phyloP scores from a whole-genome alignment of 2,113 vertebrate species.

The Alligator mississippiensis region DNA sequence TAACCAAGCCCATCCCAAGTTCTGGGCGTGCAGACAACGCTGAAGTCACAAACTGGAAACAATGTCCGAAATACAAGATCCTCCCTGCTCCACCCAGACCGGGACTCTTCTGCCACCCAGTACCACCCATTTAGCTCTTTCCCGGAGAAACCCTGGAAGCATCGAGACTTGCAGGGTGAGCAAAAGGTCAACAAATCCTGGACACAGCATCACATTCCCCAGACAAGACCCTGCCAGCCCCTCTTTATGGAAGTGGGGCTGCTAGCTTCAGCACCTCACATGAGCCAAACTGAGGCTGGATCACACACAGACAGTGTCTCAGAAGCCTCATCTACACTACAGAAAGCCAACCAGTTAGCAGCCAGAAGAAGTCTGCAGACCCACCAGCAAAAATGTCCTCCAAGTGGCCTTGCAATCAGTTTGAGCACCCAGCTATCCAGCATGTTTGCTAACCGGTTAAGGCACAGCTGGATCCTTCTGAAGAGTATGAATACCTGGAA shows the following conservation, averaged over 20 bases:
- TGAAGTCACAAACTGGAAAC: slow-evolving; percentile 50
- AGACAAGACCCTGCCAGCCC: slow-evolving; percentile 34
- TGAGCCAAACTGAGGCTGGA: not conserved
- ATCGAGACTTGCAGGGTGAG: not conserved
- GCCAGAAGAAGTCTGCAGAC: not conserved
- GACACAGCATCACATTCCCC: slow-evolving; percentile 30
- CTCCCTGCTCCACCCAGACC: slow-evolving; percentile 22
- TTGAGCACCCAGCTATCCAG: not conserved
- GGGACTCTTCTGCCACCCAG: slow-evolving; percentile 32
- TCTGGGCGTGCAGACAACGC: slow-evolving; percentile 14
- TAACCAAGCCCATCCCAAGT: slow-evolving; percentile 58
- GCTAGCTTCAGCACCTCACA: not conserved
- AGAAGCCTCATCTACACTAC: not conserved
- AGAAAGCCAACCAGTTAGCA: not conserved
- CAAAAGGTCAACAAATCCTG: slow-evolving; percentile 58
- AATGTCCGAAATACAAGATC: not conserved
- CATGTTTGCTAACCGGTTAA: not conserved
- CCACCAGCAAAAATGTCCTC: not conserved
- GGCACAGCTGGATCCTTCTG: not conserved
- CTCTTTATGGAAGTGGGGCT: not conserved
- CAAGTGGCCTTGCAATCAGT: not conserved
- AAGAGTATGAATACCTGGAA: not conserved
- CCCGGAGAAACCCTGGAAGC: slow-evolving; percentile 38
- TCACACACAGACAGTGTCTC: not conserved
- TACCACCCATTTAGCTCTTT: slow-evolving; percentile 27